Base-by-base conservation (phyloP, 2,888 invertebrate species). In the Crossocerus cetratus region DNA sequence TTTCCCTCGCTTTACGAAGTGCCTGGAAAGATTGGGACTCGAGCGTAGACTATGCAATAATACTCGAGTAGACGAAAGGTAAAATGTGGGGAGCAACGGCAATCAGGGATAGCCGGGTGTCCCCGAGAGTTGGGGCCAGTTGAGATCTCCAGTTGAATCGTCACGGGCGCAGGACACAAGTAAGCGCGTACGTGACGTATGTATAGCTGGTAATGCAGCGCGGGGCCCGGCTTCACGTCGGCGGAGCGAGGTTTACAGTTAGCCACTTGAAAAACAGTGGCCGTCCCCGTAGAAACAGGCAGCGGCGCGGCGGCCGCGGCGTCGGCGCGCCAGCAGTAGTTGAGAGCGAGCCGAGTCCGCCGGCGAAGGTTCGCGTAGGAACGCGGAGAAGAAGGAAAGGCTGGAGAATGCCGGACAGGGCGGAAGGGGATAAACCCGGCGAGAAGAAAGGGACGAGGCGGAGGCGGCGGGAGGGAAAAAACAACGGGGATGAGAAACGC, bases 221-320 rank as follows among this genome's bases (percentile, higher is more conserved):
- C 22, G 57, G 11, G 5, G 14, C 3, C 44, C 5, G 62, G 67
- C 68, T 67, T 68, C 71, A 60, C 65, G 67, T 68, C 72, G 72
- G 65, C 74, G 64, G 59, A 32, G 32, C 68, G 54, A 68, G 71
- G 80, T 84, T 84, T 85, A 85, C 85, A 83, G 85, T 84, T 84
- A 84, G 75, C 70, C 68, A 80, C 80, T 82, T 84, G 74, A 78
- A 81, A 84, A 81, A 79, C 77, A 74, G 76, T 62, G 69, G 42
- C 53, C 23, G 60, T 21, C 14, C 68, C 20, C 53, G 71, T 54
- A 67, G 66, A 44, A 57, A 53, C 67, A 67, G 55, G 32, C 72
- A 65, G 57, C 59, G 72, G 32, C 62, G 43, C 57, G 43, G 49
- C 45, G 32, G 53, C n/a, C 3, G 45, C 45, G 45, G n/a, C n/a